A percentile compares a stretch with the other conserved stretches of the same genome.
These are phyloP conservation scores for Atta texana DNA, from an alignment of 1,140 invertebrate genomes.

Conservation along the genomic window DNA sequence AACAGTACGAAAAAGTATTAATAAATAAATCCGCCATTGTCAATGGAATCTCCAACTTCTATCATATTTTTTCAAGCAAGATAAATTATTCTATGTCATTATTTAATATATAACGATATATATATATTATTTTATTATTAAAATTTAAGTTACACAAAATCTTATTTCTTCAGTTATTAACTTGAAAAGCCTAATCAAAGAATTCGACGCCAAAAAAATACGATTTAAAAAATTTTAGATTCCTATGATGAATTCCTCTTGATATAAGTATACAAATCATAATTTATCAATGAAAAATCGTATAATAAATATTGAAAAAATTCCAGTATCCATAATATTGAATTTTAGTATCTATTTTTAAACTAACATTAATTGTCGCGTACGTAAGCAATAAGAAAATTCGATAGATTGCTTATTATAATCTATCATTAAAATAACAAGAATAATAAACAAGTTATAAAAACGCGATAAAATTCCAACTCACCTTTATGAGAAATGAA, in stretches of 20 bases:
- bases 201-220: background rate
- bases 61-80: background rate
- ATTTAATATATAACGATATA: background rate
- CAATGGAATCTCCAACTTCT: background rate
- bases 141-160: background rate
- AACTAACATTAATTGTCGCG: background rate
- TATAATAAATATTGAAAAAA: background rate
- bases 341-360: background rate
- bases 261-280: background rate
- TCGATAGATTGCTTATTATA: background rate
- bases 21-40: constrained; percentile 6
- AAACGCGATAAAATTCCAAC: constrained; percentile 70
- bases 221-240: background rate
- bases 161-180: background rate
- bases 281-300: background rate
- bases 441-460: background rate
- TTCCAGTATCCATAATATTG: background rate
- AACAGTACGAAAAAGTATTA: constrained; percentile 8
- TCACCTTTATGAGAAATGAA: constrained; percentile 96
- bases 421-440: background rate
- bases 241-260: background rate
- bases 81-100: background rate
- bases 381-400: background rate
- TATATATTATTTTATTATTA: constrained; percentile 1
- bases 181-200: background rate